Percentiles rank a stretch among this genome's conserved stretches.
Conservation (phyloP, 2,113 vertebrate genomes). For the Corydoras sp. region DNA sequence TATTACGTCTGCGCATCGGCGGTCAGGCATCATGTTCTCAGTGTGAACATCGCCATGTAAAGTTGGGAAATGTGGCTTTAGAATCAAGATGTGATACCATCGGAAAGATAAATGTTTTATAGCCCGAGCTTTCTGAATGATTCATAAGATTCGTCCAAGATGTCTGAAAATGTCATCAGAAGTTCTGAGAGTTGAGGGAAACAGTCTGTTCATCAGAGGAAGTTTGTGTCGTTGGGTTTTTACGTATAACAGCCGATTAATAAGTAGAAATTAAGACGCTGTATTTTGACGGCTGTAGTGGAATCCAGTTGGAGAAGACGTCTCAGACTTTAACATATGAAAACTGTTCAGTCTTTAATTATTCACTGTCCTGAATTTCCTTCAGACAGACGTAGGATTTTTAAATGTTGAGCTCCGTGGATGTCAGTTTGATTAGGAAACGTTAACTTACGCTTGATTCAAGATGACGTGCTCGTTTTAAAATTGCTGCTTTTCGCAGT, state of each 20-base stretch:
- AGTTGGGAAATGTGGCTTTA: not conserved
- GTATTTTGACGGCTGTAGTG: not conserved
- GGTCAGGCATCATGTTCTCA: not conserved
- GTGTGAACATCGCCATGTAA: not conserved
- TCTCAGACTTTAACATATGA: not conserved
- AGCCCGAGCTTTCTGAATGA: constrained; percentile 14
- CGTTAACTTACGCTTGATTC: not conserved
- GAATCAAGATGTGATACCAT: constrained; percentile 23
- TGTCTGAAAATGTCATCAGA: constrained; percentile 20
- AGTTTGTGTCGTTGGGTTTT: not conserved
- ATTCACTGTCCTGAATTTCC: not conserved
- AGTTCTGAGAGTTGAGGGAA: constrained; percentile 14
- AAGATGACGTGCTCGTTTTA: constrained; percentile 1
- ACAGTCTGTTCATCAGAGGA: constrained; percentile 5
- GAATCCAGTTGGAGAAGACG: not conserved
- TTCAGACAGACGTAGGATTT: not conserved
- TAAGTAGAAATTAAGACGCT: not conserved
- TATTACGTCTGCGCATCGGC: not conserved
- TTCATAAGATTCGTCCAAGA: constrained; percentile 30
- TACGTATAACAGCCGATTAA: too few relatives aligned
- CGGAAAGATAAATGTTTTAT: constrained; percentile 29
- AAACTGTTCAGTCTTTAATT: not conserved
- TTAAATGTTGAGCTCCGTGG: not conserved
- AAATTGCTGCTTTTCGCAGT: constrained; percentile 2
- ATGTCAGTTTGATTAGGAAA: constrained; percentile 11